Conservation (phyloP, 2,888 invertebrate genomes). For the Cantharis rufa region DNA sequence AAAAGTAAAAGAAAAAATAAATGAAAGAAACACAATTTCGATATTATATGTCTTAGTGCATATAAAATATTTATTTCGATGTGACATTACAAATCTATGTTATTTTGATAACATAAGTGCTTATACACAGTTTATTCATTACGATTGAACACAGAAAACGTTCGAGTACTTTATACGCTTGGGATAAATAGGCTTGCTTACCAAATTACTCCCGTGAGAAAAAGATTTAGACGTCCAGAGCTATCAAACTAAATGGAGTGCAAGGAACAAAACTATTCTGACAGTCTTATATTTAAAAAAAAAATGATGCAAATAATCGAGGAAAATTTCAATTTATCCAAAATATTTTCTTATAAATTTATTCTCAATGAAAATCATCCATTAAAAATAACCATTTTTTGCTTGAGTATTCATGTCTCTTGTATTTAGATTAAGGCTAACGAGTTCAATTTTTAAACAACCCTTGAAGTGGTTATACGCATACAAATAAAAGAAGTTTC, state of each 20-base stretch:
- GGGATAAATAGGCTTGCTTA: background rate
- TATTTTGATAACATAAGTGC: background rate
- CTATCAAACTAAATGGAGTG: background rate
- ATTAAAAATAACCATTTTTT: background rate
- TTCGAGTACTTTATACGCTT: background rate
- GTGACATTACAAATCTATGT: background rate
- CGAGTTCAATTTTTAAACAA: background rate
- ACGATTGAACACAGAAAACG: background rate
- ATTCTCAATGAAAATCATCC: background rate
- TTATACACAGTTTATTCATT: background rate
- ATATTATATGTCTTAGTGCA: background rate
- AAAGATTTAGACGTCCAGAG: background rate
- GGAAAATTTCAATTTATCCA: background rate
- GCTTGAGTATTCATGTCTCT: background rate
- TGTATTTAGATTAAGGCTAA: background rate
- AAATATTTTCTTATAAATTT: background rate
- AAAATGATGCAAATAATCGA: background rate
- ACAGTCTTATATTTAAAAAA: background rate
- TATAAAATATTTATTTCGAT: background rate
- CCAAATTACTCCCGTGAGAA: background rate
- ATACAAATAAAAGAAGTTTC: background rate
- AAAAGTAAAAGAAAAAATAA: background rate
- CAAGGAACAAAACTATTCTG: background rate
- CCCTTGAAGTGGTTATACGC: background rate
- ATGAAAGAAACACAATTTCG: background rate